Percentiles rank a stretch among this genome's conserved stretches.
Conservation (phyloP, 2,797 vertebrate genomes). For the Bryconaethiops microstoma region DNA sequence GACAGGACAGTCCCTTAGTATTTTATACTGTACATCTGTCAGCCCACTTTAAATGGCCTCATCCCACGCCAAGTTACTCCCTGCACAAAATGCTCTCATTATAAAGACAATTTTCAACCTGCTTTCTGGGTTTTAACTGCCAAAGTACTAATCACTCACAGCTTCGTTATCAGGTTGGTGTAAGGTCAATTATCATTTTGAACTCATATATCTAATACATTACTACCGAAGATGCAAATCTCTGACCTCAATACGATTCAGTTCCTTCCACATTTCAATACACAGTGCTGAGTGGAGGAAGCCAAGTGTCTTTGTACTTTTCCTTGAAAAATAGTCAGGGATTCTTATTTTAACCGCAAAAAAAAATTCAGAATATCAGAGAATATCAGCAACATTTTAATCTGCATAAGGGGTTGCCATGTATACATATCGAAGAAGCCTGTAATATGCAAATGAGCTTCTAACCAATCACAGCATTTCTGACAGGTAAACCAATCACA, state of each 20-base stretch:
- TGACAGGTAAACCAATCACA: too few relatives aligned
- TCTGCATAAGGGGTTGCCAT: too few relatives aligned
- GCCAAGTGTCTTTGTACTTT: too few relatives aligned
- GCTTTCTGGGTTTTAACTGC: background rate
- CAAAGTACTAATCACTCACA: background rate
- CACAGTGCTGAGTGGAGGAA: too few relatives aligned
- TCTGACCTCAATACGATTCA: background rate
- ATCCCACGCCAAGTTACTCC: constrained; percentile 13
- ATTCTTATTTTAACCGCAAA: too few relatives aligned
- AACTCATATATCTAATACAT: background rate
- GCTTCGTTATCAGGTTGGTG: background rate
- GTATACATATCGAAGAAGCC: too few relatives aligned
- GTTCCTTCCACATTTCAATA: background rate
- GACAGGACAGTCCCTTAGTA: background rate
- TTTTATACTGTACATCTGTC: constrained; percentile 17
- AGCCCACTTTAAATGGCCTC: constrained; percentile 27
- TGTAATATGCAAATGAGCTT: too few relatives aligned
- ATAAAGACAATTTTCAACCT: background rate
- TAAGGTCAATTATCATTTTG: too few relatives aligned
- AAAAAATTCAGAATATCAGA: too few relatives aligned
- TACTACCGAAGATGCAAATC: background rate
- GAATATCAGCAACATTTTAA: too few relatives aligned
- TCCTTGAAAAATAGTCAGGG: too few relatives aligned
- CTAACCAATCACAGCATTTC: too few relatives aligned
- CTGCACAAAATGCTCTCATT: background rate